Conservation (phyloP, 2,888 invertebrate species). For the Acleris emargana region DNA sequence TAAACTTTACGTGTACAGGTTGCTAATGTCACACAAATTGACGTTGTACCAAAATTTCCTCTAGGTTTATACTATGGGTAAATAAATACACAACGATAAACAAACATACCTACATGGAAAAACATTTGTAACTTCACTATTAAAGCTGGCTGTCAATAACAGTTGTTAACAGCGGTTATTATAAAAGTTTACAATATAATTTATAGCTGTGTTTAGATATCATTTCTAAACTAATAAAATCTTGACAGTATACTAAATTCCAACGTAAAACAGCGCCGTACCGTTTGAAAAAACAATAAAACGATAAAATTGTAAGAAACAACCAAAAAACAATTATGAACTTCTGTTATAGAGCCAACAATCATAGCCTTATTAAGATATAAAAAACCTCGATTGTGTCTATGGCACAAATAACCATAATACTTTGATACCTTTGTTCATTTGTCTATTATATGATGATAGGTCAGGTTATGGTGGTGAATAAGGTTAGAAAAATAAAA, state of each 20-base stretch:
- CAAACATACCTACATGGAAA: too few relatives aligned
- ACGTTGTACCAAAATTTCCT: too few relatives aligned
- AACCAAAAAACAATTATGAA: constrained; percentile 51
- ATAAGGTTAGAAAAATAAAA: constrained; percentile 48
- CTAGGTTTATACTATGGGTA: too few relatives aligned
- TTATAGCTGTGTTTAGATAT: neutral
- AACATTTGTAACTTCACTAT: too few relatives aligned
- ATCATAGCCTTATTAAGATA: constrained; percentile 63
- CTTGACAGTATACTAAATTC: constrained; percentile 16
- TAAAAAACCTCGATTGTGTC: constrained; percentile 49
- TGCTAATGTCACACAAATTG: too few relatives aligned
- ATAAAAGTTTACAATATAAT: constrained; percentile 12
- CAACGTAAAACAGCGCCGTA: constrained; percentile 16
- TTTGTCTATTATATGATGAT: neutral
- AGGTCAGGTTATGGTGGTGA: constrained; percentile 38
- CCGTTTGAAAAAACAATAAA: constrained; percentile 31
- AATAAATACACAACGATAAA: too few relatives aligned
- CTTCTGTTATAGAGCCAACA: constrained; percentile 45
- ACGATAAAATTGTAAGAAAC: constrained; percentile 33
- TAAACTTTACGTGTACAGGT: too few relatives aligned
- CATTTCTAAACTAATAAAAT: constrained; percentile 10
- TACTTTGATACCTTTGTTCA: constrained; percentile 35
- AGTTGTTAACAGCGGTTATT: neutral
- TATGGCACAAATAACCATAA: constrained; percentile 37
- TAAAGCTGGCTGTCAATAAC: too few relatives aligned